Conservation (phyloP, 2,888 invertebrate genomes). For the Emesis castigata region DNA sequence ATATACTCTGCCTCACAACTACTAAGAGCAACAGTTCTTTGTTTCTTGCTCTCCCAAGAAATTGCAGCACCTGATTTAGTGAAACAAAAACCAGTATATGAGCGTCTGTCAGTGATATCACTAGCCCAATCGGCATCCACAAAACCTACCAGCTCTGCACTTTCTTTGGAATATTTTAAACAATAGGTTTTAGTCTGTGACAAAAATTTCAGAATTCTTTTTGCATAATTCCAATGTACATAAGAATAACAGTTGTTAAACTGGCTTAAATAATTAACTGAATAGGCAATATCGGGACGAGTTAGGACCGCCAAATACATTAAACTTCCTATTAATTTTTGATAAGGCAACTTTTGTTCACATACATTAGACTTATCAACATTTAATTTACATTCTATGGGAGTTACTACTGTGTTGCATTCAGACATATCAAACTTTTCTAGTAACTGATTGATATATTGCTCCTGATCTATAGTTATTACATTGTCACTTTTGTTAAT, state of each 20-base stretch:
- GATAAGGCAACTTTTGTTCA: conserved; percentile 9
- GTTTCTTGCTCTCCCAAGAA: not conserved
- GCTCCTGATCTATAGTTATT: not conserved
- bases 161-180: not conserved
- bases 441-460: not conserved
- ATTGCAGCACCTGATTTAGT: not conserved
- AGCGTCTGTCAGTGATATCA: not conserved
- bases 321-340: conserved; percentile 20
- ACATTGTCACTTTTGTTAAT: not conserved
- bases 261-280: not conserved
- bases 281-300: conserved; percentile 16
- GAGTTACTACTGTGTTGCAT: conserved; percentile 5
- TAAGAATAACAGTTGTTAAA: not conserved
- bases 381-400: conserved; percentile 23
- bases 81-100: not conserved
- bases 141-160: not conserved
- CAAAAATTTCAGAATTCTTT: not conserved
- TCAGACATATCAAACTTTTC: conserved; percentile 1
- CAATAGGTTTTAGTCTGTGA: not conserved
- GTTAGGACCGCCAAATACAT: conserved; percentile 16
- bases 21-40: not conserved
- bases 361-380: conserved; percentile 2
- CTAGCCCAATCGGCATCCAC: not conserved
- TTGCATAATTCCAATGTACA: not conserved
- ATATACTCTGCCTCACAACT: not conserved